Evolutionary conservation across 1,140 invertebrate species (phyloP).

Genomic region (Heterodera carotae): DNA sequence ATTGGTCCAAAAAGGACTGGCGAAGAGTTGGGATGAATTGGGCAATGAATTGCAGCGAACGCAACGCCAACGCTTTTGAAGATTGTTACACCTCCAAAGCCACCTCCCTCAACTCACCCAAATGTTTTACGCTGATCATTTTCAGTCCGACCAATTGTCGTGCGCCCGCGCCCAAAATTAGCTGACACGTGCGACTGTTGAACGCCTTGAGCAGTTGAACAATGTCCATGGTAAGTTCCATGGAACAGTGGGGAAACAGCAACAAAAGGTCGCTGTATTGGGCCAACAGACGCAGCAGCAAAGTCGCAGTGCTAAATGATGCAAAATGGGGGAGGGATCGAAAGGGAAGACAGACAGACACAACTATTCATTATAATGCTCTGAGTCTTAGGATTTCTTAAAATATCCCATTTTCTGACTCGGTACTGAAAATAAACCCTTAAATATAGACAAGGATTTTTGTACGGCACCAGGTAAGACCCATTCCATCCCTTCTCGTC

Average conservation of each 20-base stretch:
- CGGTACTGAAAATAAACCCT: too few species aligned
- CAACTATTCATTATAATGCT: too few species aligned
- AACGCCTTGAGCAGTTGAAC: constrained; percentile 82
- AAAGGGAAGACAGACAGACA: not conserved
- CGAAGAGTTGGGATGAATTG: constrained; percentile 69
- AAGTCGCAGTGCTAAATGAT: constrained; percentile 70
- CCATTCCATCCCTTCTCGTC: too few species aligned
- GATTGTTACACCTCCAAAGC: not conserved
- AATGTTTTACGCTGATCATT: constrained; percentile 92
- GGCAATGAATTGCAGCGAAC: constrained; percentile 77
- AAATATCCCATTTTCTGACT: too few species aligned
- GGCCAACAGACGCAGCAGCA: constrained; percentile 81
- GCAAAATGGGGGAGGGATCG: not conserved
- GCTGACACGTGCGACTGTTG: constrained; percentile 87
- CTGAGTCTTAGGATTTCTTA: too few species aligned
- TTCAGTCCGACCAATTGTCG: constrained; percentile 89
- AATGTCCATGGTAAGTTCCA: constrained; percentile 80
- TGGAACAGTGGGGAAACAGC: constrained; percentile 70
- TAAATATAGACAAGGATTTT: too few species aligned
- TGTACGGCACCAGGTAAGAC: too few species aligned
- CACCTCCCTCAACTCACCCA: constrained; percentile 54
- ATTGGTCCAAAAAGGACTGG: constrained; percentile 67
- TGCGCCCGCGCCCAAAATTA: constrained; percentile 91
- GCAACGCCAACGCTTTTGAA: constrained; percentile 77
- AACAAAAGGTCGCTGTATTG: constrained; percentile 83